These are phyloP conservation scores for Apis florea DNA, from an alignment of 1,140 invertebrate genomes.

Conservation along the genomic window DNA sequence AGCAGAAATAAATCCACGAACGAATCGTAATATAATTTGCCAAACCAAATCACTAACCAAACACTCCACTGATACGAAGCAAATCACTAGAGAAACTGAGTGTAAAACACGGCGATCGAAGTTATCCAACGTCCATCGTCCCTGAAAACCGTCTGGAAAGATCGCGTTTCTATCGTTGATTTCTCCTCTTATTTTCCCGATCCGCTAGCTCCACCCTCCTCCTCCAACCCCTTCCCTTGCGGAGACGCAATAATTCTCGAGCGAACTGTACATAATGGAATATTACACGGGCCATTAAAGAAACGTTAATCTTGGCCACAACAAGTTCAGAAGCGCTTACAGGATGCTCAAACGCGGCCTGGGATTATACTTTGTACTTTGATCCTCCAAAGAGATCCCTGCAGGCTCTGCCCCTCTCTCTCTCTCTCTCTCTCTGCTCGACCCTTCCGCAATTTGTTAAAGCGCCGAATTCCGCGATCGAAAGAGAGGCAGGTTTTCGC, in stretches of 20 bases:
- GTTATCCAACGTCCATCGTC: background rate
- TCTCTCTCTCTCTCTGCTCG: background rate
- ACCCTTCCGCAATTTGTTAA: conserved; percentile 75
- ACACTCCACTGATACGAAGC: too few species aligned
- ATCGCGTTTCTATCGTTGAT: conserved; percentile 30
- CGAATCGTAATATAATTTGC: too few species aligned
- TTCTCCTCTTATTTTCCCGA: conserved; percentile 29
- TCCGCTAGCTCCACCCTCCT: background rate
- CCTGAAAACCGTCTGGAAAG: background rate
- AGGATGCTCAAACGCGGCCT: conserved; percentile 70
- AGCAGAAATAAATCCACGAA: too few species aligned
- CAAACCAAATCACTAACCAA: too few species aligned
- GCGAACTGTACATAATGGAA: conserved; percentile 75
- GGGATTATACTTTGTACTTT: conserved; percentile 72
- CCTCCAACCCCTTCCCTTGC: background rate
- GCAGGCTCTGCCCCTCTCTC: conserved; percentile 31
- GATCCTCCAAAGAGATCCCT: conserved; percentile 71
- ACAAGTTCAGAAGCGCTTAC: conserved; percentile 75
- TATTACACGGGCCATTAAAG: conserved; percentile 81
- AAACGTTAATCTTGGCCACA: conserved; percentile 80
- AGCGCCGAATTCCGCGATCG: conserved; percentile 73
- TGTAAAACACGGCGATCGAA: background rate
- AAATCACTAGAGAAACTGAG: too few species aligned
- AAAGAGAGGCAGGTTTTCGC: too few species aligned
- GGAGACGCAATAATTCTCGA: conserved; percentile 64